Percentiles rank a stretch among this genome's conserved stretches.
Evolutionary conservation across 35 echinoderm and acorn worm genomes (phyloP).

Genomic region (Ptychodera flava): DNA sequence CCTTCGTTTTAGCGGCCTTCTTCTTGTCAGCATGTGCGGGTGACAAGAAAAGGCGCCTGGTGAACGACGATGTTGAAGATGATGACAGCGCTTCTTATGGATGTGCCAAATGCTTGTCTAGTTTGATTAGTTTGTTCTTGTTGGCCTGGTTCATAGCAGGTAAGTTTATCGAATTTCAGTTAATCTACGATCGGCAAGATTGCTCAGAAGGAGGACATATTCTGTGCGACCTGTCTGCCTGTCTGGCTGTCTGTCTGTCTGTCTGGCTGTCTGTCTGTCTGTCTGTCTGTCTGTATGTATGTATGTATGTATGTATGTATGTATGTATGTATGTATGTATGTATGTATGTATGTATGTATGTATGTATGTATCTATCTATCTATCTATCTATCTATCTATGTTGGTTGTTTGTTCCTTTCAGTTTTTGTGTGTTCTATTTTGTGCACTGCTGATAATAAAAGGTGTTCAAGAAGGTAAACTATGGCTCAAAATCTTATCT

Average conservation of each 20-base stretch:
- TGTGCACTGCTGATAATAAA: too few species aligned
- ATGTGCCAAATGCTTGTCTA: neutral
- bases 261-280: neutral
- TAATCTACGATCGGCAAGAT: neutral
- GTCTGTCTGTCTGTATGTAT: neutral
- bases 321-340: neutral
- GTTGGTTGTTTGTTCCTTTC: neutral
- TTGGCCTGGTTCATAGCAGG: conserved; percentile 91
- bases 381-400: neutral
- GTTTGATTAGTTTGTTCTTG: conserved; percentile 57
- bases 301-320: neutral
- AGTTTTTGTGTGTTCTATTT: too few species aligned
- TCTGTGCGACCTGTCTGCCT: neutral
- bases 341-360: neutral
- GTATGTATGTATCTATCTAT: neutral
- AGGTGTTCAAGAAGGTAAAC: too few species aligned
- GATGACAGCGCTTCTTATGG: neutral
- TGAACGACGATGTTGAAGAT: neutral
- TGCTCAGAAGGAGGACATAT: neutral
- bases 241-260: neutral
- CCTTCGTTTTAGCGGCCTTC: conserved; percentile 30
- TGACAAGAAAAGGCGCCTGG: neutral
- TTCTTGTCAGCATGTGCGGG: neutral
- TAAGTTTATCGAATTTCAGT: conserved; percentile 22
- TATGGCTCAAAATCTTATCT: too few species aligned